Evolutionary conservation across 1,140 invertebrate species (phyloP), one percentile per base, ranked within the genome.

Genomic region (Lepidostoma basale): DNA sequence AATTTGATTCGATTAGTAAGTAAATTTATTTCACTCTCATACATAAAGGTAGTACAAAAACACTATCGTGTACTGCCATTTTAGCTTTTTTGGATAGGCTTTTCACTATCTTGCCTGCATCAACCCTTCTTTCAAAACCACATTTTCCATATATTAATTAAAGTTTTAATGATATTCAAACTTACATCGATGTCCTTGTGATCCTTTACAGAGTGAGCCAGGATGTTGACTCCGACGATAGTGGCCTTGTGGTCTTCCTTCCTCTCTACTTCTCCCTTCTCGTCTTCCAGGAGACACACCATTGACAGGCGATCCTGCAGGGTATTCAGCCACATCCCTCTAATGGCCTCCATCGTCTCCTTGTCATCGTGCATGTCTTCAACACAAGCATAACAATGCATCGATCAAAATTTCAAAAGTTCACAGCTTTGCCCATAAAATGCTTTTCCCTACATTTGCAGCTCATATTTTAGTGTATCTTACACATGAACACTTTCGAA

Each of bases 171-270:
- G 33, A n/a, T 36, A 36, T n/a, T 20, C 1, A 20, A 9, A 22
- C 36, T 59, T 14, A 59, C 30, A 6, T 59, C 36, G 14, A 26
- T 12, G 22, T 62, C 39, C 20, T 60, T 60, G 2, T 44, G 25
- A n/a, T 44, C 25, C 36, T 62, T 62, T 4, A 6, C 20, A 16
- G 59, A 26, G 39, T 26, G 5, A 3, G 25, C 39, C 16, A 36
- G 20, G 20, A 62, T 47, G 18, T 62, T 62, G n/a, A 47, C 40
- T 10, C 59, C 59, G 10, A 62, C 59, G 14, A 62, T 44, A 23
- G 30, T 30, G 1, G 39, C 40, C 12, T 44, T 26, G 18, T 36
- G 20, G 2, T 23, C 25, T 14, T 8, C 26, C 18, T 14, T 14
- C 5, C 23, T 18, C 3, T 3, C 49, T 25, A n/a, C 14, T 4